These are phyloP conservation scores for Euglossa dilemma DNA, from an alignment of 1,140 invertebrate genomes.

Conservation along the genomic window DNA sequence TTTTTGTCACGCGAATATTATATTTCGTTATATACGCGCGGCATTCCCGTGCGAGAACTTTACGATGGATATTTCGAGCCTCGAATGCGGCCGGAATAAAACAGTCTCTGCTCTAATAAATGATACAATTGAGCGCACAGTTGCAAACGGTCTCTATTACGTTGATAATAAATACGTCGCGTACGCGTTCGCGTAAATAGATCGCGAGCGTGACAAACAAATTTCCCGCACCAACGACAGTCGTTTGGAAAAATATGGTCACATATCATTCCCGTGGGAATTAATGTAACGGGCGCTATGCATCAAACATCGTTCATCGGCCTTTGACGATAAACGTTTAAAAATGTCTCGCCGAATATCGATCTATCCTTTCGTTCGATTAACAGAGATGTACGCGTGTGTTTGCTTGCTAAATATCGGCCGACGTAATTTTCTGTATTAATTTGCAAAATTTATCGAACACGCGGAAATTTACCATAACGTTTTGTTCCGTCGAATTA, in stretches of 20 bases:
- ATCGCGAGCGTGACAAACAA: slow-evolving; percentile 17
- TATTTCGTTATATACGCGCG: background rate
- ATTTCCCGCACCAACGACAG: background rate
- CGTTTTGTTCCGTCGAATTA: background rate
- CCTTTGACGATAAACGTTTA: background rate
- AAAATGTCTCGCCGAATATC: background rate
- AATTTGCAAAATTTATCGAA: background rate
- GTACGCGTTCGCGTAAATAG: slow-evolving; percentile 20
- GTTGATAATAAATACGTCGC: slow-evolving; percentile 56
- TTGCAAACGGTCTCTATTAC: slow-evolving; percentile 40
- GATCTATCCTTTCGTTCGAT: background rate
- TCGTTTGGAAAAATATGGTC: background rate
- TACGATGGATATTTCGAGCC: background rate
- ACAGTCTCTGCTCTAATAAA: slow-evolving; percentile 18
- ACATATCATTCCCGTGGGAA: background rate
- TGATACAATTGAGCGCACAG: slow-evolving; percentile 18
- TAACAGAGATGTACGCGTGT: background rate
- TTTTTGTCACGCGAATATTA: background rate
- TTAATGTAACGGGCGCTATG: background rate
- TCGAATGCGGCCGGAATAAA: slow-evolving; percentile 37
- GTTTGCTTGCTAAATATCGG: too few species aligned
- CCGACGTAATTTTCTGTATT: background rate
- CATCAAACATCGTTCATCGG: background rate
- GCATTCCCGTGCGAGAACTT: background rate
- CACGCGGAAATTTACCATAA: background rate